Base-by-base conservation (phyloP, 2,888 invertebrate genomes). In the Cerastis leucographa region DNA sequence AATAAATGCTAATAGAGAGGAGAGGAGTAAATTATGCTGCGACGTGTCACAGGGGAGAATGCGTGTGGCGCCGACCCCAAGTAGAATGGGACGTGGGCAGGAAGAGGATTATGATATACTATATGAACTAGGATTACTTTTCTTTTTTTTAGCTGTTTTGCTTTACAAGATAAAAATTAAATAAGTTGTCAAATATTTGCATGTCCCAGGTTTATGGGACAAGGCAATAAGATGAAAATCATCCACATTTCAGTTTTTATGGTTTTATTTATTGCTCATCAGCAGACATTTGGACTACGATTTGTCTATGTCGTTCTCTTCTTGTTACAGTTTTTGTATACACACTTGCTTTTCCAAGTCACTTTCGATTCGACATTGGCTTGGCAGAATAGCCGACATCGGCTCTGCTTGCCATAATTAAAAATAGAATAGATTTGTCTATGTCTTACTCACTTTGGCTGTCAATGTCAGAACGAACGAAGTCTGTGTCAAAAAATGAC, bases 381-480 rank as follows among this genome's bases (percentile, higher is more conserved):
- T n/a, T n/a, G n/a, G n/a, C n/a, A n/a, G n/a, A n/a, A n/a, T n/a
- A n/a, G n/a, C n/a, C n/a, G n/a, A n/a, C n/a, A n/a, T n/a, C n/a
- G n/a, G n/a, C n/a, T n/a, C n/a, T n/a, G n/a, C n/a, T n/a, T n/a
- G n/a, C n/a, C n/a, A n/a, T n/a, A n/a, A n/a, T n/a, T n/a, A n/a
- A n/a, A n/a, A n/a, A n/a, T n/a, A n/a, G n/a, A n/a, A n/a, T n/a
- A n/a, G n/a, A n/a, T n/a, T n/a, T 35, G 25, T 56, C 54, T 51
- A 22, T 25, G 54, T 54, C n/a, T n/a, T 1, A 59, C 35, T 59
- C 19, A 19, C 19, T 46, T 22, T 12, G n/a, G 67, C 19, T 71
- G 49, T 67, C 71, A 49, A 25, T 69, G 71, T 66, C 71, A 71
- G n/a, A 49, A 49, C 6, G 5, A 29, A 8, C 1, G 3, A n/a